Base-by-base conservation (phyloP, 2,113 vertebrate species). In the Sinocyclocheilus rhinocerous region DNA sequence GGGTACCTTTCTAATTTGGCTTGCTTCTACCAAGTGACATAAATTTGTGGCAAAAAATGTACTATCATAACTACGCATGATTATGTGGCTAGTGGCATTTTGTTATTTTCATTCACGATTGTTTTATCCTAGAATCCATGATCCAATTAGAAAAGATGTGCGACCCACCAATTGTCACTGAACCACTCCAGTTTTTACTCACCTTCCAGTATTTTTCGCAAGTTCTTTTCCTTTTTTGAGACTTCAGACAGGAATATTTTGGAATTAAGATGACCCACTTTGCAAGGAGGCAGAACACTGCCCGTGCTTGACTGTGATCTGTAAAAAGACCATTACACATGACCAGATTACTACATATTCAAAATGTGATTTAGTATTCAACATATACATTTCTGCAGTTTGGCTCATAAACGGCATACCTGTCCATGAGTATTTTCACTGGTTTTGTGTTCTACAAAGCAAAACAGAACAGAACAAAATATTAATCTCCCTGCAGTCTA, bases 351-450 rank as follows among this genome's bases (percentile, higher is more conserved):
- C 12, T n/a, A 79, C 24, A 16, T 59, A 61, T 69, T 24, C 15
- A 18, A 16, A 75, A 36, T 11, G 12, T 10, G 61, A 15, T 72
- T 42, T 6, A 73, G 13, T 24, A 42, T 42, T 63, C 22, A 39
- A 24, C 16, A 1, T 42, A 80, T 9, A 36, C 10, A 55, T 36
- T 50, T n/a, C 15, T 29, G 15, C 16, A 52, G 26, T 80, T 77
- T 0, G 76, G 4, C 4, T 36, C 10, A 22, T 75, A 11, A 82
- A 72, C 48, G 33, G 65, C 96, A 96, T 93, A 99, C 98, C 97
- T 97, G 95, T 99, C 97, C 95, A 97, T 96, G 89, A 99, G 93
- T 89, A 99, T 97, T 93, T 98, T 97, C 94, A 97, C 97, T 81
- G 98, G 97, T 94, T 99, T 99, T 87, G 98, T 99, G 93, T 99